Percentiles rank a stretch among this genome's conserved stretches.
These are phyloP conservation scores for Garra rufa DNA, from an alignment of 2,113 vertebrate species.

Conservation along the genomic window DNA sequence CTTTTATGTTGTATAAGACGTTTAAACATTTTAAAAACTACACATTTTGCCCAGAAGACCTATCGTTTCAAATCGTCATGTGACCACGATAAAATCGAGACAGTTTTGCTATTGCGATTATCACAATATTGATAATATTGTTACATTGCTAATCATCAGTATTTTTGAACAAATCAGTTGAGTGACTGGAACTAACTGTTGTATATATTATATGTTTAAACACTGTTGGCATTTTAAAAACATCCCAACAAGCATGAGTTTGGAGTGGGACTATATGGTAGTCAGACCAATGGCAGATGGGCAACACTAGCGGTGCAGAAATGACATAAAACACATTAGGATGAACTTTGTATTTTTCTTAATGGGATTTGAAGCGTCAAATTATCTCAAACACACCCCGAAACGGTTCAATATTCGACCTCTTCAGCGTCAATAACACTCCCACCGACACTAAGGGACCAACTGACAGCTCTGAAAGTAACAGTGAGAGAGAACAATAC, in stretches of 20 bases:
- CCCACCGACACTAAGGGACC: slow-evolving; percentile 10
- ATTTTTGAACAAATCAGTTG: background rate
- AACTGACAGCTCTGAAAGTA: slow-evolving; percentile 50
- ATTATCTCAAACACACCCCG: slow-evolving; percentile 24
- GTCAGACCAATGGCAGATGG: background rate
- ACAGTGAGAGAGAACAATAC: slow-evolving; percentile 34
- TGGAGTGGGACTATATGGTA: background rate
- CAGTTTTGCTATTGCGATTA: no score
- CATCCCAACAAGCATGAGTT: no score
- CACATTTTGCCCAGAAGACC: no score
- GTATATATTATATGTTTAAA: background rate
- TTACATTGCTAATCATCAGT: no score
- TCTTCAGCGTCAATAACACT: slow-evolving; percentile 37
- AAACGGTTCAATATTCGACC: slow-evolving; percentile 8
- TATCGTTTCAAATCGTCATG: no score
- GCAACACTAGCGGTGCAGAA: background rate
- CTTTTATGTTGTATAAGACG: no score
- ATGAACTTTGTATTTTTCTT: background rate
- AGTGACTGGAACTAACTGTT: background rate
- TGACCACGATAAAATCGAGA: no score
- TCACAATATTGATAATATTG: no score
- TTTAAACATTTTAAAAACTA: no score
- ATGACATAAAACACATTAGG: background rate
- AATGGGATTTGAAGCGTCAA: background rate
- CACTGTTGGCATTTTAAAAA: no score